Evolutionary conservation across 2,797 vertebrate species (phyloP), one percentile per base, ranked within the genome.

Genomic region (Muscicapa comitata): DNA sequence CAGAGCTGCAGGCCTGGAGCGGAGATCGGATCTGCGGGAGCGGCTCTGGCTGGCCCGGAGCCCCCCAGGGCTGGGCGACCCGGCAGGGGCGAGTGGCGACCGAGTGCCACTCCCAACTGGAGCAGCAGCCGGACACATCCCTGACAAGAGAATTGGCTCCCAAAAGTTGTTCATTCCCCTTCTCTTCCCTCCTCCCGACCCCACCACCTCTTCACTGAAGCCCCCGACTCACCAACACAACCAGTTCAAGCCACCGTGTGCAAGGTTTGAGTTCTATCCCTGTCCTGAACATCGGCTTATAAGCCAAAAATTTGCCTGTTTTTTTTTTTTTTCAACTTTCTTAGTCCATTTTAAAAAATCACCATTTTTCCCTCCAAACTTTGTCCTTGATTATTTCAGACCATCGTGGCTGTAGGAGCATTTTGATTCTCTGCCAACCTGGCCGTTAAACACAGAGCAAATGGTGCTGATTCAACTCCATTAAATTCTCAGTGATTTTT

Each of bases 71-170:
- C 70, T 1, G 11, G 3, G n/a, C 11, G 19, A 16, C 26, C 35
- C n/a, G 1, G 63, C 4, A 3, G 45, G 12, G 23, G 21, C 45
- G 20, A 45, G 0, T n/a, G 16, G 71, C 71, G 26, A 81, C 0
- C 71, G 4, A 15, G 77, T 1, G 74, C 17, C n/a, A 0, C 15
- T 23, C 43, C 43, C 43, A 6, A 14, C 38, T 13, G 13, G 38
- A 38, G 38, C 38, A 45, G 45, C 45, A 23, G 23, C 45, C 2
- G 4, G 29, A 13, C n/a, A 13, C 50, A 3, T 29, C 63, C 33
- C 1, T 1, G 20, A 3, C 28, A 3, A 0, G 0, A 6, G 19
- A 26, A 72, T 54, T 0, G 23, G 42, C n/a, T 51, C 7, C 47
- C 48, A 11, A 13, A 23, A 17, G 29, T 1, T 35, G 17, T 17